Evolutionary conservation across 1,140 invertebrate genomes (phyloP).

Genomic region (Cotesia vestalis): DNA sequence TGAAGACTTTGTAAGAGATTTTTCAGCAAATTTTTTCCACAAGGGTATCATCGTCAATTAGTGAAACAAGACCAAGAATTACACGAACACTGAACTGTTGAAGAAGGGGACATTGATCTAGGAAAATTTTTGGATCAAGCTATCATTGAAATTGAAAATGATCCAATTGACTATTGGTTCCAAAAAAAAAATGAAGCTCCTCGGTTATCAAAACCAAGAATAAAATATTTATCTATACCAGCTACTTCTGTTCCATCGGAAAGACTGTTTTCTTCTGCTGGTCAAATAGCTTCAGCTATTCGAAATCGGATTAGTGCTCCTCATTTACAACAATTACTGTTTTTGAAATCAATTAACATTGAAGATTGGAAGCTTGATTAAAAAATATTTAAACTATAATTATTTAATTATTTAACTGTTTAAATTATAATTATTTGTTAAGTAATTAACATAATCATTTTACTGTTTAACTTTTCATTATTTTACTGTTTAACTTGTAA

Average conservation of each 20-base stretch:
- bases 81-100: too few relatives aligned
- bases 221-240: constrained; percentile 10
- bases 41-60: too few relatives aligned
- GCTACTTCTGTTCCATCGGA: constrained; percentile 6
- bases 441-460: too few relatives aligned
- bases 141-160: not conserved
- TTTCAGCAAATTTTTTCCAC: too few relatives aligned
- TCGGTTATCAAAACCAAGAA: not conserved
- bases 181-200: constrained; percentile 10
- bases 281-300: not conserved
- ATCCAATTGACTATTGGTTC: constrained; percentile 9
- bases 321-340: constrained; percentile 4
- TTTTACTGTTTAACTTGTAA: too few relatives aligned
- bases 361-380: not conserved
- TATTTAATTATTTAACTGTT: too few relatives aligned
- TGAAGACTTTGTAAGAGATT: too few relatives aligned
- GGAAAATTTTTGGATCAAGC: too few relatives aligned
- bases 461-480: too few relatives aligned
- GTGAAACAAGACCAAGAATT: too few relatives aligned
- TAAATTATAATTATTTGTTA: too few relatives aligned
- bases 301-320: not conserved
- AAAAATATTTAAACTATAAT: not conserved
- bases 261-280: constrained; percentile 11
- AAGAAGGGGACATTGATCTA: too few relatives aligned
- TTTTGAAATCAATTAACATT: constrained; percentile 4